Conservation (phyloP, 2,888 invertebrate genomes). For the Nomada ferruginata region DNA sequence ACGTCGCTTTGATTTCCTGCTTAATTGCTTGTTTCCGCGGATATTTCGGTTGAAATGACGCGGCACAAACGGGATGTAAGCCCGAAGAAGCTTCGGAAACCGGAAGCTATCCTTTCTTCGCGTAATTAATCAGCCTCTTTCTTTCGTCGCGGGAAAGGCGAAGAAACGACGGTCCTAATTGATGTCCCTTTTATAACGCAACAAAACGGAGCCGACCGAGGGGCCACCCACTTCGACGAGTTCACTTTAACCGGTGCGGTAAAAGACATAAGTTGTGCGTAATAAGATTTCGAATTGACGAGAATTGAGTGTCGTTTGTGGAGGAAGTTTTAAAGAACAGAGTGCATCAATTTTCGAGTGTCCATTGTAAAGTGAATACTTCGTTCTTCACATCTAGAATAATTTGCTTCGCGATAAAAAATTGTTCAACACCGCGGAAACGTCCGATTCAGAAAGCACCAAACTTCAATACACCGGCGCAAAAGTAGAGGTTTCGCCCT, state of each 20-base stretch:
- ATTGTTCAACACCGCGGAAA: too few relatives aligned
- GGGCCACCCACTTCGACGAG: not conserved
- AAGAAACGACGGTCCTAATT: slow-evolving; percentile 15
- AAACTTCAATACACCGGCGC: too few relatives aligned
- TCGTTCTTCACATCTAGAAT: too few relatives aligned
- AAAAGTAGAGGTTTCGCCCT: too few relatives aligned
- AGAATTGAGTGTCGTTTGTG: too few relatives aligned
- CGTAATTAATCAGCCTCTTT: slow-evolving; percentile 38
- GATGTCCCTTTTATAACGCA: not conserved
- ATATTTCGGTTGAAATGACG: slow-evolving; percentile 30
- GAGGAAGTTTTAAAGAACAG: too few relatives aligned
- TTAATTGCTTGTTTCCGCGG: slow-evolving; percentile 41
- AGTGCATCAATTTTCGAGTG: too few relatives aligned
- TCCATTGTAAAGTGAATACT: too few relatives aligned
- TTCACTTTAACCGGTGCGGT: not conserved
- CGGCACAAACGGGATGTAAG: slow-evolving; percentile 11
- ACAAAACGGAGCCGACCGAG: slow-evolving; percentile 1
- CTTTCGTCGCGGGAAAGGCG: not conserved
- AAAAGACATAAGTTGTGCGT: not conserved
- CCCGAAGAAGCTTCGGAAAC: slow-evolving; percentile 3
- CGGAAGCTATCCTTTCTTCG: slow-evolving; percentile 7
- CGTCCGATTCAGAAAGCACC: too few relatives aligned
- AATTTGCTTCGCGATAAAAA: too few relatives aligned
- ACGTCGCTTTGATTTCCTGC: slow-evolving; percentile 13
- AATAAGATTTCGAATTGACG: not conserved